Percentiles rank a stretch among this genome's conserved stretches.
These are phyloP conservation scores for Dreissena rostriformis DNA, from an alignment of 1,140 invertebrate genomes.

Conservation along the genomic window DNA sequence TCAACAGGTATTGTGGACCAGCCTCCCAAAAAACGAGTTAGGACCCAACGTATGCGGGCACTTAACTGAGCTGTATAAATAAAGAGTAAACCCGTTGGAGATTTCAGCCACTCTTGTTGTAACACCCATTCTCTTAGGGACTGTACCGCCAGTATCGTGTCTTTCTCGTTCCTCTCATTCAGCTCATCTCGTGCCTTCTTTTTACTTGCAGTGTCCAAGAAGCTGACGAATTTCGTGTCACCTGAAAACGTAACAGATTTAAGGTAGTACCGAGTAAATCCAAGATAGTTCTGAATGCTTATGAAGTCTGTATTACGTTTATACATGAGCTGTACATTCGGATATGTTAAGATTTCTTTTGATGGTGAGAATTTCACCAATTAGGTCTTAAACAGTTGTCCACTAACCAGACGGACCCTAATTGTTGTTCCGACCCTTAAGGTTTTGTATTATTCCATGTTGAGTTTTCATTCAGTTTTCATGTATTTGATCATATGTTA, in stretches of 20 bases:
- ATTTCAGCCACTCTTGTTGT: slow-evolving; percentile 54
- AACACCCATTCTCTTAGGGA: slow-evolving; percentile 54
- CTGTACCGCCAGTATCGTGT: slow-evolving; percentile 54
- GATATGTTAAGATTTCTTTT: neutral
- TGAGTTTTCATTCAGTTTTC: too few species aligned
- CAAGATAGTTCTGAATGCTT: neutral
- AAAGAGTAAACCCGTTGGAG: slow-evolving; percentile 42
- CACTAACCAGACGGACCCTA: neutral
- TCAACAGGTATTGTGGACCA: too few species aligned
- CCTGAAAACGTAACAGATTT: neutral
- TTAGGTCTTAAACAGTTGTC: neutral
- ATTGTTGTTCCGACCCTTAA: neutral
- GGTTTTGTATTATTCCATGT: too few species aligned
- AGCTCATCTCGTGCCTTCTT: slow-evolving; percentile 62
- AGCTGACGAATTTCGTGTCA: slow-evolving; percentile 40
- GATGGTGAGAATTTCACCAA: neutral
- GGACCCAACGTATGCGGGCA: too few species aligned
- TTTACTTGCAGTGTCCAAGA: slow-evolving; percentile 44
- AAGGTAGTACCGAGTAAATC: too few species aligned
- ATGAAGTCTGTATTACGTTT: neutral
- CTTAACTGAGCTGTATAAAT: too few species aligned
- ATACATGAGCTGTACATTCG: too few species aligned
- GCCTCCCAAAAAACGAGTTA: too few species aligned
- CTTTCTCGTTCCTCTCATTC: slow-evolving; percentile 60
- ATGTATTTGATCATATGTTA: too few species aligned